A percentile compares a stretch with the other conserved stretches of the same genome.
Evolutionary conservation across 1,140 invertebrate species (phyloP).

Genomic region (Pteromalus puparum): DNA sequence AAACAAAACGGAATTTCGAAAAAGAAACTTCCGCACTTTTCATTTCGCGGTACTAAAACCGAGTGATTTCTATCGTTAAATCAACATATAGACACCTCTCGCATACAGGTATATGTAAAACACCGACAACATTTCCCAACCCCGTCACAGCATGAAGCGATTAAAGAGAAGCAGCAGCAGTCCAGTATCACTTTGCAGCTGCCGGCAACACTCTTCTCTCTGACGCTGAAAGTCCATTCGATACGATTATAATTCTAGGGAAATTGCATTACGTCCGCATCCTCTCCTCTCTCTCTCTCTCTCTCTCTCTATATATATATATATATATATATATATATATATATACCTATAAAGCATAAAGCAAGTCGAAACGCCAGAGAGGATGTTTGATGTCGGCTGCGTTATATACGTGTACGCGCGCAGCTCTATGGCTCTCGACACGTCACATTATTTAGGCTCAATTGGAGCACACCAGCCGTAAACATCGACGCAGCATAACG

Average conservation of each 20-base stretch:
- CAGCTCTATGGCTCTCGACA: background rate
- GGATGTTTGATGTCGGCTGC: background rate
- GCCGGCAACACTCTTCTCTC: background rate
- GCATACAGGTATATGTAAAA: too few species aligned
- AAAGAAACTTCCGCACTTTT: too few species aligned
- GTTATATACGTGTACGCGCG: background rate
- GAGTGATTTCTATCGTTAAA: too few species aligned
- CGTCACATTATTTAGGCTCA: slow-evolving; percentile 44
- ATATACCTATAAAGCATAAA: background rate
- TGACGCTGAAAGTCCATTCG: slow-evolving; percentile 19
- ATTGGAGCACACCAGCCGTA: slow-evolving; percentile 9
- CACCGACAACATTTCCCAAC: too few species aligned
- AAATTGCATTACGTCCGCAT: slow-evolving; percentile 5
- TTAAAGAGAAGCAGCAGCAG: background rate
- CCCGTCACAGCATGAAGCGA: background rate
- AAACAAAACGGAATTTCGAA: too few species aligned
- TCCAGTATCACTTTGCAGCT: background rate
- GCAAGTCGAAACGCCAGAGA: background rate
- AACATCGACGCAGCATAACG: slow-evolving; percentile 41
- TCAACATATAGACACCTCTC: too few species aligned
- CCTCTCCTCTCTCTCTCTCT: background rate
- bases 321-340: too few species aligned
- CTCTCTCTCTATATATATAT: too few species aligned
- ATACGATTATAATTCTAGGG: slow-evolving; percentile 24
- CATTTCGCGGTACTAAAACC: too few species aligned